Base-by-base conservation (phyloP, 2,113 vertebrate species). In the Dendropsophus ebraccatus region DNA sequence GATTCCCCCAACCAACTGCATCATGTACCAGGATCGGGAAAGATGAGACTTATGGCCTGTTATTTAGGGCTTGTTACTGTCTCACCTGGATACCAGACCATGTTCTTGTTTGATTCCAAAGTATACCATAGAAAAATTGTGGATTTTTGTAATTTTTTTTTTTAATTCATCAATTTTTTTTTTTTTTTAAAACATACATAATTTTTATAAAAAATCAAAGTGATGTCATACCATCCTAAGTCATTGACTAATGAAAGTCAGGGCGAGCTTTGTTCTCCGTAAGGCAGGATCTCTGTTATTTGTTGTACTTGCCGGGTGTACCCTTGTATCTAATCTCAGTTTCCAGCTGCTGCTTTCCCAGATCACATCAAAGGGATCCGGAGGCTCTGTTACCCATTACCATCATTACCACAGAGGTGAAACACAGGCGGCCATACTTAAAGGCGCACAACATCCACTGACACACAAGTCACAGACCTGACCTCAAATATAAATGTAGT, bases 331-430 rank as follows among this genome's bases (percentile, higher is more conserved):
- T 79, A 79, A 79, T 79, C 76, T 21, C 5, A 17, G 19, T 28
- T 19, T 79, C 21, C 76, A 79, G 76, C 50, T 79, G 76, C 76
- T n/a, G 50, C 32, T 37, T 79, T 79, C 76, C 76, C 76, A 79
- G 30, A 37, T 37, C 30, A 79, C 76, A 79, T 79, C 52, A 79
- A 79, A 79, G 76, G 76, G 16, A 23, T 37, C 30, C 17, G 19
- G 76, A 35, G 50, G 10, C 19, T n/a, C 52, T 79, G 52, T 32
- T 35, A 25, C 28, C 49, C 74, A 52, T 77, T 32, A 77, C 73
- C 8, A 30, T n/a, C 73, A 19, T 30, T 30, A 50, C 17, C 1
- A 14, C 19, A 30, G 25, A 52, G 47, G 74, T 21, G 47, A 75
- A 16, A 30, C 41, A 30, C n/a, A 49, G n/a, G 6, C 9, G 25